phyloP scores from a whole-genome alignment of 2,888 invertebrate genomes.

The Papilio gigon region DNA sequence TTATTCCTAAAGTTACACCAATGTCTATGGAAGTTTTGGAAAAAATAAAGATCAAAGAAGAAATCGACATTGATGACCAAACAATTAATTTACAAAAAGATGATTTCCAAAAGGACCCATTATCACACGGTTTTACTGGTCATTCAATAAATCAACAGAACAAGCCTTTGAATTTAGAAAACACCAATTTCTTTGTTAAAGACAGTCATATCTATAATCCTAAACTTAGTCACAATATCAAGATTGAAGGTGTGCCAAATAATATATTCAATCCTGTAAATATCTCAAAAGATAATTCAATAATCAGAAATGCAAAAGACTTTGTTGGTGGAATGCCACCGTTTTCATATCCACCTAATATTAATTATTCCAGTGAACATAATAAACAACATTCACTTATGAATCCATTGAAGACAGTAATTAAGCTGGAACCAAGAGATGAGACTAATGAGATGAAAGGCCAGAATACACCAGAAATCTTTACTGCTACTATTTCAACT shows the following conservation, averaged over 20 bases:
- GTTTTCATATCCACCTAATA: slow-evolving; percentile 69
- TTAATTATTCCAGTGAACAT: slow-evolving; percentile 71
- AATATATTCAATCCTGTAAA: slow-evolving; percentile 75
- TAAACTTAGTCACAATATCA: slow-evolving; percentile 72
- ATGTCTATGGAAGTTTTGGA: slow-evolving; percentile 78
- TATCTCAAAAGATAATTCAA: slow-evolving; percentile 73
- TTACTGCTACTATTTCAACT: slow-evolving; percentile 76
- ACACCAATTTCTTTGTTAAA: slow-evolving; percentile 77
- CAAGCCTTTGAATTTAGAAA: slow-evolving; percentile 75
- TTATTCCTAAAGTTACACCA: slow-evolving; percentile 83
- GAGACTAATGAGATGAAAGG: slow-evolving; percentile 74
- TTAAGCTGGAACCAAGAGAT: slow-evolving; percentile 79
- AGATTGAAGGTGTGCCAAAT: slow-evolving; percentile 73
- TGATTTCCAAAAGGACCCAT: slow-evolving; percentile 75
- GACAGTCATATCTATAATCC: slow-evolving; percentile 76
- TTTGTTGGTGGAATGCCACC: slow-evolving; percentile 69
- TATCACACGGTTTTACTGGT: slow-evolving; percentile 72
- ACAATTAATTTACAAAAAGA: slow-evolving; percentile 73
- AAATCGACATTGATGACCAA: slow-evolving; percentile 76
- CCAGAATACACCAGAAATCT: slow-evolving; percentile 77
- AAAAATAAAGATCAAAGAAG: slow-evolving; percentile 79
- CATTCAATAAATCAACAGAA: slow-evolving; percentile 67
- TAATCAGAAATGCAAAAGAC: slow-evolving; percentile 75
- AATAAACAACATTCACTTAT: slow-evolving; percentile 73
- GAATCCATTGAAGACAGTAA: slow-evolving; percentile 78